Conservation (phyloP, 1,140 invertebrate genomes). For the Galleria mellonella region DNA sequence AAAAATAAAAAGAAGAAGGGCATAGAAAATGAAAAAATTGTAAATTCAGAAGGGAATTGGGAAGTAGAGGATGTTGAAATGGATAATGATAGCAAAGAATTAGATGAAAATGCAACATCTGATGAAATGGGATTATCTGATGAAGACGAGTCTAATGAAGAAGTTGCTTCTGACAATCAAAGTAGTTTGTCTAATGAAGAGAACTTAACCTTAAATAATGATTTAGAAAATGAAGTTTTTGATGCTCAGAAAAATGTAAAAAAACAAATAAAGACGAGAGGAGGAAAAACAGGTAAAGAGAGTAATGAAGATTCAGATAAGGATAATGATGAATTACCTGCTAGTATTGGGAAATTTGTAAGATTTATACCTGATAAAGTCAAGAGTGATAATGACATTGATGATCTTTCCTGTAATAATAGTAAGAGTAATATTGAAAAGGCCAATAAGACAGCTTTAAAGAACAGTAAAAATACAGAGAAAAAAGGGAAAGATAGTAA, state of each 20-base stretch:
- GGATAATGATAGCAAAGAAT: slow-evolving; percentile 8
- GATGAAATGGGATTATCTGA: slow-evolving; percentile 9
- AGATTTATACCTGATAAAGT: slow-evolving; percentile 2
- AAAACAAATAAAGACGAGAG: neutral
- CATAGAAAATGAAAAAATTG: slow-evolving; percentile 28
- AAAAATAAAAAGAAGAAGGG: slow-evolving; percentile 55
- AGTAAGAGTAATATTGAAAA: no score
- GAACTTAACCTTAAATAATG: slow-evolving; percentile 8
- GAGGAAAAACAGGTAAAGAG: neutral
- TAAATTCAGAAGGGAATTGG: slow-evolving; percentile 42
- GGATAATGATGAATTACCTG: no score
- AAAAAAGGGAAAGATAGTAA: slow-evolving; percentile 39
- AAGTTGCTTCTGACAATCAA: slow-evolving; percentile 3
- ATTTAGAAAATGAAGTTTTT: no score
- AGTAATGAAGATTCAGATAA: slow-evolving; percentile 7
- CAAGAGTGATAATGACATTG: no score
- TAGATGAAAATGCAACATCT: slow-evolving; percentile 8
- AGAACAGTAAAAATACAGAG: slow-evolving; percentile 6
- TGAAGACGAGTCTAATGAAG: slow-evolving; percentile 6
- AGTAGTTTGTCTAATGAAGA: slow-evolving; percentile 7
- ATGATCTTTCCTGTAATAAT: no score
- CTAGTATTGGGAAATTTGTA: slow-evolving; percentile 1
- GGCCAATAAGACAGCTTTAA: no score
- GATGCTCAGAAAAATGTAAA: no score
- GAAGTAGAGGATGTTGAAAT: slow-evolving; percentile 37